Evolutionary conservation across 2,888 invertebrate species (phyloP).

Genomic region (Automeris io): DNA sequence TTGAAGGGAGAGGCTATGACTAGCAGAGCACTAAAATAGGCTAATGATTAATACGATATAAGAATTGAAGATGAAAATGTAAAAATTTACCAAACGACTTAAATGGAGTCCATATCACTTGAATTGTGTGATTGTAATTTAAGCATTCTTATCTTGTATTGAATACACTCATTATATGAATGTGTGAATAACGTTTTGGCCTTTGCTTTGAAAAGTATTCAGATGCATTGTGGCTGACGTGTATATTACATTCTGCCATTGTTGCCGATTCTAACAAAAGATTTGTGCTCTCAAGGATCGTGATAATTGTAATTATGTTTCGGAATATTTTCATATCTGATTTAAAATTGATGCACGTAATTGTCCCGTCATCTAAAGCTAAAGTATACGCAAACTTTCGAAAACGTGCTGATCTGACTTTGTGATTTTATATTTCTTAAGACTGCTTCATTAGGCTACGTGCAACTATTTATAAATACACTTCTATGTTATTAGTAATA

Average conservation of each 20-base stretch:
- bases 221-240: constrained; percentile 27
- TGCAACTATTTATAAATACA: too few species aligned
- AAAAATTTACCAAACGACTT: too few species aligned
- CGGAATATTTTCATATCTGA: constrained; percentile 39
- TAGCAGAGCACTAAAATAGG: too few species aligned
- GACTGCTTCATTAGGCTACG: neutral
- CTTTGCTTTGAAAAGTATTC: constrained; percentile 33
- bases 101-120: too few species aligned
- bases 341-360: constrained; percentile 11
- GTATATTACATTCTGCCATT: constrained; percentile 33
- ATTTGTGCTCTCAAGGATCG: constrained; percentile 39
- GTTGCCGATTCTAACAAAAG: constrained; percentile 42
- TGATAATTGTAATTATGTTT: constrained; percentile 43
- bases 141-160: too few species aligned
- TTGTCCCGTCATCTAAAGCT: neutral
- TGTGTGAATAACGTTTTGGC: constrained; percentile 34
- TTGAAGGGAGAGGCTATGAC: too few species aligned
- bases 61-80: too few species aligned
- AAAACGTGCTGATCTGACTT: neutral
- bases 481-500: too few species aligned
- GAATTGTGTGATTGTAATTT: too few species aligned
- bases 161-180: too few species aligned
- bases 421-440: neutral
- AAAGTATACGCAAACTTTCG: neutral
- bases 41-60: too few species aligned